phyloP scores from a whole-genome alignment of 1,140 invertebrate genomes.

The Drosophila ercepeae region DNA sequence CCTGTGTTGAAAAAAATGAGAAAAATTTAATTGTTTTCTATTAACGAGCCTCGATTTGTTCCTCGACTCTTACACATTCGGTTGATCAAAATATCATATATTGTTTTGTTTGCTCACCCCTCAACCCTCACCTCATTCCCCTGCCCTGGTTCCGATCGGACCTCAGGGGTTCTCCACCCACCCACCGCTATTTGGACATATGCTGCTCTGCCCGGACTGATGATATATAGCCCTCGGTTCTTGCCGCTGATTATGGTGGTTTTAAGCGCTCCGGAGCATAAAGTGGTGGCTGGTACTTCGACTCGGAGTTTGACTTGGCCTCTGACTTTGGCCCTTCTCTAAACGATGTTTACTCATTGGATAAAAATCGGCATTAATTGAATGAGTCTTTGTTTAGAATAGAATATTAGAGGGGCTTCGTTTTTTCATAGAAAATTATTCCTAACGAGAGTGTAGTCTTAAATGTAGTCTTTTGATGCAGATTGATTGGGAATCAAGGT shows the following conservation, averaged over 20 bases:
- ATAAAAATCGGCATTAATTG: constrained; percentile 40
- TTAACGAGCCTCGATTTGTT: constrained; percentile 78
- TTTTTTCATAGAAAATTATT: no score
- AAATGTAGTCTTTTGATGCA: no score
- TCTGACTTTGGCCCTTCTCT: constrained; percentile 1
- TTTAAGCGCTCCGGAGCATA: constrained; percentile 51
- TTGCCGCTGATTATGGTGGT: constrained; percentile 63
- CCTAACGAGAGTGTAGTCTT: no score
- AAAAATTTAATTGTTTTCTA: constrained; percentile 68
- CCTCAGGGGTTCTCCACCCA: neutral
- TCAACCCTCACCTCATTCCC: neutral
- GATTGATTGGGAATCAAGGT: no score
- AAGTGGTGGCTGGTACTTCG: constrained; percentile 56
- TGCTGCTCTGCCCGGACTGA: constrained; percentile 54
- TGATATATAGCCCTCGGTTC: constrained; percentile 56
- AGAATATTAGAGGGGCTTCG: neutral
- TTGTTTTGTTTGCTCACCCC: constrained; percentile 14
- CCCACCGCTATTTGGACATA: constrained; percentile 74
- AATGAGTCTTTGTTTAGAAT: constrained; percentile 2
- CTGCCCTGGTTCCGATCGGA: neutral
- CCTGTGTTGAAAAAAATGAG: constrained; percentile 4
- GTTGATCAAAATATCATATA: constrained; percentile 67
- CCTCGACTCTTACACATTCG: constrained; percentile 59
- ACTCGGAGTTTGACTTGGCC: neutral
- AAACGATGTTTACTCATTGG: constrained; percentile 20